Base-by-base conservation (phyloP, 2,888 invertebrate species). In the Petrophora chlorosata region DNA sequence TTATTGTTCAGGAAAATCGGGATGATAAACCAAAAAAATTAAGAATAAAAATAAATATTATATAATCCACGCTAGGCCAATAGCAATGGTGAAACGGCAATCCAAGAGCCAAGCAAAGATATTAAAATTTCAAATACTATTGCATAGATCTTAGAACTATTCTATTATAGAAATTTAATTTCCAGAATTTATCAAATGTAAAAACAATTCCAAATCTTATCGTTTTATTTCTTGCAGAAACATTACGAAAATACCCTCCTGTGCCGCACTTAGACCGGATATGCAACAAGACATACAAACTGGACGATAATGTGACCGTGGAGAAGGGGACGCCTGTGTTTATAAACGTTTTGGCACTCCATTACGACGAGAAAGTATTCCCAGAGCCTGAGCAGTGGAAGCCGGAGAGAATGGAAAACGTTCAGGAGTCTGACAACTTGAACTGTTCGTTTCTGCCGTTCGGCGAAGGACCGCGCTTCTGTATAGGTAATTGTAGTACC, bases 401-500 rank as follows among this genome's bases (percentile, higher is more conserved):
- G 0, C 85, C 86, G 0, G 82, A 82, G 44, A 72, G 86, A 39
- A 78, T 80, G 59, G 41, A 44, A 3, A 50, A 61, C 9, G 49
- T 70, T 1, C 52, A 58, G 0, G 82, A 83, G 35, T 72, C 62
- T 14, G 82, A 84, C 34, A 84, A 82, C 17, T 53, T 70, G 5
- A 68, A 79, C 12, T 83, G 70, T 58, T 73, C 69, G 0, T 82
- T 82, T 38, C 26, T 85, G 12, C 82, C 86, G 0, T 85, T 86
- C 39, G 85, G 86, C 3, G 85, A 82, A 28, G 86, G 85, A 22
- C 86, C 85, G 0, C 73, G 80, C 4, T 82, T 80, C 42, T 76
- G 75, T 39, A 75, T 78, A 42, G 77, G 78, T 77, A 56, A 14
- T n/a, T n/a, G n/a, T n/a, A n/a, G n/a, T n/a, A n/a, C n/a, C n/a